A percentile compares a stretch with the other conserved stretches of the same genome.
These are phyloP conservation scores for Ptyas mucosa DNA, from an alignment of 2,113 vertebrate species.

Conservation along the genomic window DNA sequence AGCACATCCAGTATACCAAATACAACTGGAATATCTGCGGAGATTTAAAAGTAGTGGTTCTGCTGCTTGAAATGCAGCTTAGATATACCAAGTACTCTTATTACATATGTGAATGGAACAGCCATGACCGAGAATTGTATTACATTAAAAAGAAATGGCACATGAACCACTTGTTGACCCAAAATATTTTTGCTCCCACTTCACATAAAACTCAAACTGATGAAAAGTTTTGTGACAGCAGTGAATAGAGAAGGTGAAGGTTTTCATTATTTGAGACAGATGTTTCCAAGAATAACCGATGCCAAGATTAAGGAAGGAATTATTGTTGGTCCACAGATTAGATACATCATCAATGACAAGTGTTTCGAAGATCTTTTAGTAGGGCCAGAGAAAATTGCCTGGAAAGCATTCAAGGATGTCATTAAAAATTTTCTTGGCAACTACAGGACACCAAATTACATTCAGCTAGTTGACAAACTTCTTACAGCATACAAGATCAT, in stretches of 20 bases:
- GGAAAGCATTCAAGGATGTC: neutral
- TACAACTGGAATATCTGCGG: neutral
- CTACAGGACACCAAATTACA: neutral
- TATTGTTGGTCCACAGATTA: neutral
- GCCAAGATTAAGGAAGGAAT: neutral
- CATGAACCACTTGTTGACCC: neutral
- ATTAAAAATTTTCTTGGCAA: neutral
- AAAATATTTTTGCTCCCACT: neutral
- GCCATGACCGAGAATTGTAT: neutral
- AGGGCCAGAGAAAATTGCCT: neutral
- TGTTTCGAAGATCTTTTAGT: neutral
- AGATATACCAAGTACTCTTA: neutral
- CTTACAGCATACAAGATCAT: neutral
- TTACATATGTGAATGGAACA: neutral
- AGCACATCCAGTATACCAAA: neutral
- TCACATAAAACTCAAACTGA: neutral
- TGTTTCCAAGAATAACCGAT: neutral
- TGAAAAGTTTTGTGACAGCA: neutral
- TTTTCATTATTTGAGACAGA: neutral
- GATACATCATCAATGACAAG: neutral
- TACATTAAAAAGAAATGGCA: neutral
- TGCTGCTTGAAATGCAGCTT: neutral
- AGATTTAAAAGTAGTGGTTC: neutral
- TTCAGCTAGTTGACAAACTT: neutral
- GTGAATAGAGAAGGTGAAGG: neutral